Conservation (phyloP, 2,797 vertebrate genomes). For the Sebastes trivittatus region DNA sequence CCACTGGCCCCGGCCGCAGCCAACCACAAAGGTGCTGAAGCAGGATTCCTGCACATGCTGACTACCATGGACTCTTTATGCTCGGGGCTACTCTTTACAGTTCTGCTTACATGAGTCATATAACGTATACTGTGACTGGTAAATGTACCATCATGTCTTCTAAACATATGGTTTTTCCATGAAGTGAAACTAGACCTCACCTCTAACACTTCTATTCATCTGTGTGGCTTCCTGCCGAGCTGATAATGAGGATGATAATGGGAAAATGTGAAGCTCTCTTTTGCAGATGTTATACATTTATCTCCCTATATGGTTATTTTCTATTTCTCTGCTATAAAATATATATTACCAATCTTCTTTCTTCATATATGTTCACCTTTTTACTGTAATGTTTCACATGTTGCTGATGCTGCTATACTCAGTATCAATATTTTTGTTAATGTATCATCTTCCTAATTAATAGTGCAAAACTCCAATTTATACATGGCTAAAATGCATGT, state of each 20-base stretch:
- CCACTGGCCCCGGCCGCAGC: conserved; percentile 38
- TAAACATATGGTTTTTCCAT: background rate
- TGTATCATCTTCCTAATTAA: conserved; percentile 6
- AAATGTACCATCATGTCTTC: background rate
- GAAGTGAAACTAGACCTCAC: background rate
- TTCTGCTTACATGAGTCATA: background rate
- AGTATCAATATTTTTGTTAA: background rate
- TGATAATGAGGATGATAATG: conserved; percentile 38
- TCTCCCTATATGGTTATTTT: background rate
- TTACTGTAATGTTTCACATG: background rate
- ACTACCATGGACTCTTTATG: conserved; percentile 11
- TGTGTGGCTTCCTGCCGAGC: conserved; percentile 19
- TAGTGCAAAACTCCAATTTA: background rate
- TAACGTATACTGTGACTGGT: background rate
- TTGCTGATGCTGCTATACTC: background rate
- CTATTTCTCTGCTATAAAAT: background rate
- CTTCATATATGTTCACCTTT: background rate
- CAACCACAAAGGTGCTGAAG: conserved; percentile 19
- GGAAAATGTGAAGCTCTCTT: conserved; percentile 1
- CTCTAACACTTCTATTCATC: background rate
- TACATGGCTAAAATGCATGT: conserved; percentile 4
- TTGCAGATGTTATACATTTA: conserved; percentile 19
- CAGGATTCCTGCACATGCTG: conserved; percentile 38
- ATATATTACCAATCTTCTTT: background rate
- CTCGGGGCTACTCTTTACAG: conserved; percentile 9